These are phyloP conservation scores for Theonella swinhoei DNA, from an alignment of 37 sponge, comb jelly and placozoan genomes.

Conservation along the genomic window DNA sequence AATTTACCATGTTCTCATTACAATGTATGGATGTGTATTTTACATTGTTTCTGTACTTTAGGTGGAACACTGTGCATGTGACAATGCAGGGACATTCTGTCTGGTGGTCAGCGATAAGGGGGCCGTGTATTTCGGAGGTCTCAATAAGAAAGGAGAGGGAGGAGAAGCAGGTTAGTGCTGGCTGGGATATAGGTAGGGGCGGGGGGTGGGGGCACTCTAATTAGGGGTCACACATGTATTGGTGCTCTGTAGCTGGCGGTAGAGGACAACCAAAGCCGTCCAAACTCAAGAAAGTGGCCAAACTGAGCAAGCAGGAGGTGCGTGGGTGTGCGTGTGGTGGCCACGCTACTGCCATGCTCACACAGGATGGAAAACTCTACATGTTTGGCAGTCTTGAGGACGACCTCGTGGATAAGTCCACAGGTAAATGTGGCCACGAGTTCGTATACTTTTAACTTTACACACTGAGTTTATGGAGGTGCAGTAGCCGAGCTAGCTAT, in stretches of 20 bases:
- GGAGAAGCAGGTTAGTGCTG: constrained; percentile 65
- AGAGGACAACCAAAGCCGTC: constrained; percentile 44
- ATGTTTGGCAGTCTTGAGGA: constrained; percentile 82
- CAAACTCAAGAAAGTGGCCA: constrained; percentile 55
- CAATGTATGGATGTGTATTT: too few relatives aligned
- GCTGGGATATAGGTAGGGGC: neutral
- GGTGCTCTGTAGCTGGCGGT: constrained; percentile 26
- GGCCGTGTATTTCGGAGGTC: constrained; percentile 72
- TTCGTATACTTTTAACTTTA: neutral
- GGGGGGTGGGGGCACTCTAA: too few relatives aligned
- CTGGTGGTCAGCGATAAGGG: constrained; percentile 81
- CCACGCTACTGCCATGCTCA: constrained; percentile 64
- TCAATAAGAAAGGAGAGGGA: constrained; percentile 77
- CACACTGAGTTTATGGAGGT: neutral
- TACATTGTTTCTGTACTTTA: too few relatives aligned
- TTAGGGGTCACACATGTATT: too few relatives aligned
- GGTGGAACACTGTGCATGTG: constrained; percentile 53
- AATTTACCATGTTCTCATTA: too few relatives aligned
- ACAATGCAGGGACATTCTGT: constrained; percentile 51
- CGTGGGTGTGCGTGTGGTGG: constrained; percentile 45
- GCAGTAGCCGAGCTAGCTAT: neutral
- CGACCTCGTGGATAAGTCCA: constrained; percentile 68
- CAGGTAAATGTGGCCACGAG: constrained; percentile 23
- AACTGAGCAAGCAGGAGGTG: constrained; percentile 73
- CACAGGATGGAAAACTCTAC: constrained; percentile 82